Evolutionary conservation across 2,888 invertebrate genomes (phyloP), one percentile per base, ranked within the genome.

Genomic region (Hesperia comma): DNA sequence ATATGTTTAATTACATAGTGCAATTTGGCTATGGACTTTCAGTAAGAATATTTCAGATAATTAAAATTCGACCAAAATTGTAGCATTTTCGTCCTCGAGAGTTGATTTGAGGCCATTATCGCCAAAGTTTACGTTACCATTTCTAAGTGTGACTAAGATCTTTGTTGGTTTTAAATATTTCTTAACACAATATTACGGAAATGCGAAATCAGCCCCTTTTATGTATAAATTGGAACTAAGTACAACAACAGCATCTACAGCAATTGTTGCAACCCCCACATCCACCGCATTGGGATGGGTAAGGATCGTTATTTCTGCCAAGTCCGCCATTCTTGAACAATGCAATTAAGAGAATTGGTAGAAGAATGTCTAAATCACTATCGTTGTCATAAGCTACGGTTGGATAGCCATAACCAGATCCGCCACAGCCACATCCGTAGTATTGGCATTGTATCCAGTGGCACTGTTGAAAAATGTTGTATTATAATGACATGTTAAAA

Each of bases 281-380:
- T 15, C 70, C 66, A 68, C 72, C 17, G 71, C 46, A 12, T 37
- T 37, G 37, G 37, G 8, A 33, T 26, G 54, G 32, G 15, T 15
- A 32, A 33, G 54, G 33, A 12, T 26, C 32, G 17, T 12, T 26
- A 26, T 26, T 8, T 32, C 54, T 69, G 19, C 71, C 68, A 19
- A 67, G 67, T 10, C 72, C 73, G 40, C 69, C 71, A 69, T 68
- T 72, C 58, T 63, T 76, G 66, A 69, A 79, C 21, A 37, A 76
- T 70, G 75, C 71, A 2, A 85, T 67, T 14, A 86, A 68, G 15
- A 86, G 71, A 37, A 85, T 75, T 0, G 84, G 85, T 2, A 84
- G 76, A 2, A 86, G 70, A 12, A 75, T 70, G 51, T 85, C 82
- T 66, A 79, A 63, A 33, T 80, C 79, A 51, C 78, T 76, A 49